Conservation (phyloP, 2,113 vertebrate genomes). For the Megalops atlanticus region DNA sequence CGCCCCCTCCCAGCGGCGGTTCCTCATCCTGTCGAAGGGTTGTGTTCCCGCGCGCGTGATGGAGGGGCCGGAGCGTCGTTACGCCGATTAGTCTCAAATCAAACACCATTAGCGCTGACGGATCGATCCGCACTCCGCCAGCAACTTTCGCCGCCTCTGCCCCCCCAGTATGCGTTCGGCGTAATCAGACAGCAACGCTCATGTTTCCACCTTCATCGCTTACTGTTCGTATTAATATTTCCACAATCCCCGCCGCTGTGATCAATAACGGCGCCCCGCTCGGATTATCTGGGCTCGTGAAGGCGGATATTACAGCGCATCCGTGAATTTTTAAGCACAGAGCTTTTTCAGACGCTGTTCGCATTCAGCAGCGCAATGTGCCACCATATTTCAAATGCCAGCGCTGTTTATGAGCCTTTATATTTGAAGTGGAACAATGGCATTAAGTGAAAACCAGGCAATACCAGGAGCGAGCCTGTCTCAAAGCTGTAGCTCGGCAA, state of each 20-base stretch:
- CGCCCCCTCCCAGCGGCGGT: slow-evolving; percentile 1
- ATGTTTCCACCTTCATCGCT: not conserved
- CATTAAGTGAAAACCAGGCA: no score
- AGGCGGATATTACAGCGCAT: not conserved
- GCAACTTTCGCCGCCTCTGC: not conserved
- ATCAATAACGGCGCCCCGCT: not conserved
- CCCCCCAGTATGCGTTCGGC: not conserved
- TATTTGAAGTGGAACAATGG: not conserved
- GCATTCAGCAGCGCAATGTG: no score
- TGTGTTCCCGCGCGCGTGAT: not conserved
- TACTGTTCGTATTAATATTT: not conserved
- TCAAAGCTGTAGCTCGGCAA: no score
- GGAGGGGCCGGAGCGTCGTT: not conserved
- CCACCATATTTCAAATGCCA: no score
- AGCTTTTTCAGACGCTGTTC: no score
- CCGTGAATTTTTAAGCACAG: not conserved
- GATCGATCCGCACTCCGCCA: not conserved
- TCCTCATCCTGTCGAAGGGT: not conserved
- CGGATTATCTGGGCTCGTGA: not conserved
- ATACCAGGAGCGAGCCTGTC: not conserved
- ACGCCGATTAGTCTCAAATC: not conserved
- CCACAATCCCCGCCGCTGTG: not conserved
- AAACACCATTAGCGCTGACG: not conserved
- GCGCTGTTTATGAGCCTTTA: not conserved
- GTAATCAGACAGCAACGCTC: not conserved